phyloP scores from a whole-genome alignment of 2,113 vertebrate species.

The Acrocephalus arundinaceus region DNA sequence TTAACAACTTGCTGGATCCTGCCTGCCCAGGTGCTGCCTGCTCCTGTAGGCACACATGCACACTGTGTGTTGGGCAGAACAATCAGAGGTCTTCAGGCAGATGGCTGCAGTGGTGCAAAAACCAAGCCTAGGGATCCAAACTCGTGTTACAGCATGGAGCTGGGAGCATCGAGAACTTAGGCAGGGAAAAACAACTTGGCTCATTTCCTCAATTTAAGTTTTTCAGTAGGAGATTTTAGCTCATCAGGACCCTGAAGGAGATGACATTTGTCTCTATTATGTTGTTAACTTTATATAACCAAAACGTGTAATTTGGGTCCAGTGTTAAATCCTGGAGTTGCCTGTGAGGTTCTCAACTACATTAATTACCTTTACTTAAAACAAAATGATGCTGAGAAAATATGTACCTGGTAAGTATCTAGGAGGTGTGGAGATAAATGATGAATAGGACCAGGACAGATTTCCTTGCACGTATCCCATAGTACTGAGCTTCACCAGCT shows the following conservation, averaged over 20 bases:
- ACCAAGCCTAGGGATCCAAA: background rate
- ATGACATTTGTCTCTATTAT: background rate
- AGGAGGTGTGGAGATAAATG: background rate
- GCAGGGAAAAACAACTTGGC: background rate
- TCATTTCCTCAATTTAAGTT: background rate
- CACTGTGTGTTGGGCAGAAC: background rate
- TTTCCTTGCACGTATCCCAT: rapidly evolving
- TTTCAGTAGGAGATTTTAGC: background rate
- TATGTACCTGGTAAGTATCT: background rate
- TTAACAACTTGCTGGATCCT: background rate
- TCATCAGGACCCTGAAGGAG: background rate
- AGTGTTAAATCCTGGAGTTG: background rate
- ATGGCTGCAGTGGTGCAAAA: background rate
- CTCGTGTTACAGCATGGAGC: background rate
- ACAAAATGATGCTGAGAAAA: background rate
- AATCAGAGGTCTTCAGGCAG: background rate
- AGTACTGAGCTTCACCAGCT: background rate
- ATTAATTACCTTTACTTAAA: background rate
- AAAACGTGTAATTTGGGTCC: background rate
- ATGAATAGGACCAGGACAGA: background rate
- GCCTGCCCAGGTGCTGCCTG: background rate
- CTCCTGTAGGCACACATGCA: rapidly evolving
- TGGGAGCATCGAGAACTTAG: background rate
- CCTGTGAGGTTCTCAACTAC: background rate
- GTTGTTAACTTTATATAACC: background rate